Percentiles rank a stretch among this genome's conserved stretches.
Conservation (phyloP, 2,888 invertebrate species). For the Dolichopus griseipennis region DNA sequence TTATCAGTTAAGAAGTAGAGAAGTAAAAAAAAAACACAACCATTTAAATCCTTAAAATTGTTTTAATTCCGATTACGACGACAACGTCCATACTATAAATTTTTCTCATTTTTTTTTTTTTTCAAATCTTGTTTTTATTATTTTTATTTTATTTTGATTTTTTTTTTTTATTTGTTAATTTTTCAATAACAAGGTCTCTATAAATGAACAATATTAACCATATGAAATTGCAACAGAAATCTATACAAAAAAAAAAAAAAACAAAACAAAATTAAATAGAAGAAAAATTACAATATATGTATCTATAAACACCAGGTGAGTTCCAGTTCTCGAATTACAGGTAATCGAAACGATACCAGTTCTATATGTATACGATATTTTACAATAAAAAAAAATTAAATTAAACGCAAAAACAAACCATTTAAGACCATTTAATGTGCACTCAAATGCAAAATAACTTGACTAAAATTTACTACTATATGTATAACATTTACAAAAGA, state of each 20-base stretch:
- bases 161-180: neutral
- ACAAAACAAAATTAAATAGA: too few species aligned
- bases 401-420: too few species aligned
- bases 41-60: constrained; percentile 4
- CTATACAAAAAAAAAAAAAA: neutral
- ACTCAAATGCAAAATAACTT: neutral
- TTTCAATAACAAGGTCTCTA: constrained; percentile 2
- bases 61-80: neutral
- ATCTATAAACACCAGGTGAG: too few species aligned
- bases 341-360: too few species aligned
- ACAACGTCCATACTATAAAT: neutral
- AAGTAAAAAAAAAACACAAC: neutral
- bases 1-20: neutral
- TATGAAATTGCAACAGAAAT: neutral
- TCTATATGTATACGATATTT: too few species aligned
- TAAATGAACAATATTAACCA: neutral
- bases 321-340: too few species aligned
- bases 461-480: neutral
- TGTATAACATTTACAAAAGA: neutral
- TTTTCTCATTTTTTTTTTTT: neutral
- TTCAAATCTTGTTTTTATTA: too few species aligned
- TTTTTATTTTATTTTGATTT: neutral
- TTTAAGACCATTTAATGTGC: neutral
- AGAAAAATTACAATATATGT: too few species aligned
- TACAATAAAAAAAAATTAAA: too few species aligned